Conservation (phyloP, 2,797 vertebrate genomes). For the Sorex maritimensis region DNA sequence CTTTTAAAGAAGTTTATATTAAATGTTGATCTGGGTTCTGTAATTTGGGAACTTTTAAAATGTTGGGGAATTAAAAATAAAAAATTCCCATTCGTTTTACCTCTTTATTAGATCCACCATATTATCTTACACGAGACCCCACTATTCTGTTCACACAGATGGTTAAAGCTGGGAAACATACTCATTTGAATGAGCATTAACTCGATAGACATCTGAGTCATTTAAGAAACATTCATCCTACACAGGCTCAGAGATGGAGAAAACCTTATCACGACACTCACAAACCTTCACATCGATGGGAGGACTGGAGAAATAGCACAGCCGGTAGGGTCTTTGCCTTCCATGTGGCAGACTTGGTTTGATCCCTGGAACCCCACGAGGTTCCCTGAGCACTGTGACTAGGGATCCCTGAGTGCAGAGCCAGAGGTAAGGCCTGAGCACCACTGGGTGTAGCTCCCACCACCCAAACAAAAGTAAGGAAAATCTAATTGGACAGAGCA, state of each 20-base stretch:
- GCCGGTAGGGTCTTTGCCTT: no score
- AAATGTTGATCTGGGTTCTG: slow-evolving; percentile 4
- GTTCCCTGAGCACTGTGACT: no score
- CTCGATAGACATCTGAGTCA: not conserved
- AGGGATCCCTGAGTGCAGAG: no score
- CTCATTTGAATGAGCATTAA: slow-evolving; percentile 29
- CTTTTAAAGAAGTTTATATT: slow-evolving; percentile 7
- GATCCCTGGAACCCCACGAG: no score
- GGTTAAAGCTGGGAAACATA: slow-evolving; percentile 1
- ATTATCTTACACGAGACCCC: not conserved
- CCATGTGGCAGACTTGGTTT: no score
- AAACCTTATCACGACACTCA: not conserved
- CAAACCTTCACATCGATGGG: not conserved
- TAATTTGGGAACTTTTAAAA: slow-evolving; percentile 5
- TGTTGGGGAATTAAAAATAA: slow-evolving; percentile 35
- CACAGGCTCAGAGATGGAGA: not conserved
- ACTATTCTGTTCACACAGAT: not conserved
- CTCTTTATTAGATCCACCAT: slow-evolving; percentile 43
- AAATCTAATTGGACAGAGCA: no score
- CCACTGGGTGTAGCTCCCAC: no score
- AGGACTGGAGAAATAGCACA: not conserved
- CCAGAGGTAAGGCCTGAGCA: no score
- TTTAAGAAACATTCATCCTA: not conserved
- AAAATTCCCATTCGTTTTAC: not conserved
- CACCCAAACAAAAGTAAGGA: no score